Evolutionary conservation across 1,140 invertebrate species (phyloP), one percentile per base, ranked within the genome.

Genomic region (Drosophila sulfurigaster): DNA sequence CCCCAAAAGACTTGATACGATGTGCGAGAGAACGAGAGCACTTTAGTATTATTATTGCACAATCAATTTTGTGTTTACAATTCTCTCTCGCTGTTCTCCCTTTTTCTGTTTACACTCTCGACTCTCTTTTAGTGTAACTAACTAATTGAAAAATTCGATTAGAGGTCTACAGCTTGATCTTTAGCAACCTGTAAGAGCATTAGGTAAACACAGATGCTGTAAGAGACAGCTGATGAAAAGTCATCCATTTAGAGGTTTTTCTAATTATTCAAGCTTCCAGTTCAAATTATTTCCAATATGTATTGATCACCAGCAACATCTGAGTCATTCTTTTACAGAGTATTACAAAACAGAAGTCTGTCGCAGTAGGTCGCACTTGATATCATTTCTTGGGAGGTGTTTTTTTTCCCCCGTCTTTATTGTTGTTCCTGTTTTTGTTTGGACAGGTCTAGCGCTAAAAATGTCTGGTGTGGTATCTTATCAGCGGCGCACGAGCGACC

Each of bases 81-180:
- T 48, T 5, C 32, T 38, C 52, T 56, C 52, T 5, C 28, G 1
- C 20, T 25, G 20, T 4, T 28, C 10, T 46, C 45, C 16, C 46
- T 49, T 38, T 38, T 59, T 1, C 5, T 10, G 3, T 25, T 58
- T 38, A 15, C 25, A 4, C 25, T 15, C 43, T 60, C n/a, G 5
- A 30, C 43, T 48, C 54, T 58, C 32, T 15, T 35, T 43, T 30
- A 38, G 35, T 58, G 6, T 15, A 30, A 52, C 56, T 69, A 85
- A 70, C 43, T 67, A 52, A 49, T 64, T 54, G 58, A 38, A 58
- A 4, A 54, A 5, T 20, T 8, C 5, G n/a, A 60, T 28, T 81
- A 63, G 69, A 25, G 75, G 86, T 81, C 78, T 81, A 75, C 71
- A 66, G 59, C 82, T 86, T 25, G 46, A 49, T 38, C 16, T 28